Conservation (phyloP, 2,113 vertebrate species). For the Pseudonaja textilis region DNA sequence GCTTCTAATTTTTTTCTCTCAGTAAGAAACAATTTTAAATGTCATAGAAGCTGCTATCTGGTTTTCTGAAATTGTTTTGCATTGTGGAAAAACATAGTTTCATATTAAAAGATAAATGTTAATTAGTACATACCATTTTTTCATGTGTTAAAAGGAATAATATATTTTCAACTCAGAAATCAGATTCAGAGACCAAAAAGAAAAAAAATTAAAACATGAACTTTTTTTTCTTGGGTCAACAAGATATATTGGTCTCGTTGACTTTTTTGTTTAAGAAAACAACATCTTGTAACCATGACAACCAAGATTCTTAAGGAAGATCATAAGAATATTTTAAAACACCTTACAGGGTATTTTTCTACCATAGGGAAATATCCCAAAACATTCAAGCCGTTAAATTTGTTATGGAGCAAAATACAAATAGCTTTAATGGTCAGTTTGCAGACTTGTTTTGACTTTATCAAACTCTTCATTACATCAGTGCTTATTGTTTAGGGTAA, state of each 20-base stretch:
- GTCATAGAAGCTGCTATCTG: not conserved
- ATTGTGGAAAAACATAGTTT: not conserved
- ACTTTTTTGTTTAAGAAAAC: slow-evolving; percentile 10
- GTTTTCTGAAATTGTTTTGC: not conserved
- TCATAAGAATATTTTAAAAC: not conserved
- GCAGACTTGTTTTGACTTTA: not conserved
- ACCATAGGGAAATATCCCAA: slow-evolving; percentile 13
- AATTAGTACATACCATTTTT: not conserved
- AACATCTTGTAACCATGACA: not conserved
- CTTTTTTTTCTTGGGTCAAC: slow-evolving; percentile 5
- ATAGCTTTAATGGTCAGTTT: not conserved
- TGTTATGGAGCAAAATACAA: not conserved
- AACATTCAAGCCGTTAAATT: not conserved
- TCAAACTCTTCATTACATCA: not conserved
- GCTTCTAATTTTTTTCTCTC: not conserved
- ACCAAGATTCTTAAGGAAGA: not conserved
- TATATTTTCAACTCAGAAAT: not conserved
- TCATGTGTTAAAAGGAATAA: not conserved
- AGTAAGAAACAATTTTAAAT: not conserved
- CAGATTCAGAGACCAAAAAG: not conserved
- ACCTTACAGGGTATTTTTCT: not conserved
- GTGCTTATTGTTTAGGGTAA: not conserved
- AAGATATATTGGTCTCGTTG: not conserved
- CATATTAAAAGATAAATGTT: not conserved
- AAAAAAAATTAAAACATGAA: not conserved